Conservation (phyloP, 2,797 vertebrate species). For the Siniperca obscura region DNA sequence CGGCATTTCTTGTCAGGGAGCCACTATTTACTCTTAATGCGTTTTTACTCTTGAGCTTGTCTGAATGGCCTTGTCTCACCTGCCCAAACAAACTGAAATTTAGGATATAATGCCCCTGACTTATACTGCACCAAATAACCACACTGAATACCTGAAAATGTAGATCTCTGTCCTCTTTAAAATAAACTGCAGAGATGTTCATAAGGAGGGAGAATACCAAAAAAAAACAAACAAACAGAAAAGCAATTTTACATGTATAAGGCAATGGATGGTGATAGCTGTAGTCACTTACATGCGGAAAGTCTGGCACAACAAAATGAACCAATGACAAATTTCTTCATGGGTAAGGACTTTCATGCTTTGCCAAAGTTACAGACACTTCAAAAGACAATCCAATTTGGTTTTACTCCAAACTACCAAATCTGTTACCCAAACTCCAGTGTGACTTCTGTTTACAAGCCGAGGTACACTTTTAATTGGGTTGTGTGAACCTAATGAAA, state of each 20-base stretch:
- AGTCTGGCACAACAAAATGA: neutral
- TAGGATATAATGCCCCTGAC: neutral
- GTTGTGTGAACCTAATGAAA: constrained; percentile 31
- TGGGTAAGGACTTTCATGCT: neutral
- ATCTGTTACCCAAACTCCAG: constrained; percentile 6
- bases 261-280: neutral
- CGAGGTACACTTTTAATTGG: constrained; percentile 48
- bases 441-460: constrained; percentile 37
- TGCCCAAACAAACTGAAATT: constrained; percentile 25
- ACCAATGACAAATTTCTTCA: neutral
- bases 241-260: neutral
- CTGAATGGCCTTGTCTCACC: constrained; percentile 24
- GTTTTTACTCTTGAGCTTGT: constrained; percentile 17
- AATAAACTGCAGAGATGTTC: neutral
- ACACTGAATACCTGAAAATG: neutral
- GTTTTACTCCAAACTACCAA: constrained; percentile 15
- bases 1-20: constrained; percentile 48
- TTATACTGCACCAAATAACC: constrained; percentile 5
- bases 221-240: neutral
- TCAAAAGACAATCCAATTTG: neutral
- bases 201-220: neutral
- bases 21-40: constrained; percentile 45
- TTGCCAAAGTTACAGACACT: constrained; percentile 1
- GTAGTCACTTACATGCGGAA: neutral
- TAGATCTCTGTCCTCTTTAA: neutral